Base-by-base conservation (phyloP, 1,140 invertebrate species). In the Nephila pilipes region DNA sequence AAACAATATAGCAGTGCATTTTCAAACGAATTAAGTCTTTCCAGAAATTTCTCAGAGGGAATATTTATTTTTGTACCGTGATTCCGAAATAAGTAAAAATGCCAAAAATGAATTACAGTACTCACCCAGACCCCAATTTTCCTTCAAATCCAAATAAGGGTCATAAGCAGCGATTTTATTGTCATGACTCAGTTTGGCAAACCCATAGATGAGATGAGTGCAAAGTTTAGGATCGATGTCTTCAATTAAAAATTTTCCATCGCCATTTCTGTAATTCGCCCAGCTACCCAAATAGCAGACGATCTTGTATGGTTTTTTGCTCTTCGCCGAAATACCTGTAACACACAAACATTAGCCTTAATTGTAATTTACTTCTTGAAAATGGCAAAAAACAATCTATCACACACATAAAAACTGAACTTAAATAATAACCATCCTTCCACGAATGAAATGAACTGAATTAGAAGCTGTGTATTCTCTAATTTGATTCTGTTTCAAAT, bases 131-230 rank as follows among this genome's bases (percentile, higher is more conserved):
- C 94, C 94, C 92, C 92, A 93, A 54, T 97, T 97, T 25, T 97
- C 97, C 16, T 97, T 94, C 16, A 95, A 95, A 94, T 98, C 98
- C 95, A 97, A 96, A 96, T 96, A 98, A 22, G 97, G 96, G 96
- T 98, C 97, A 1, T 97, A 95, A 81, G 96, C 96, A 87, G 96
- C 97, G 60, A 98, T 97, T n/a, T 96, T 96, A 2, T 96, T 96
- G 94, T 98, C 96, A 18, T 98, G 95, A 0, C 98, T 98, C 22
- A 94, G 32, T 75, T 95, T 95, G 20, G 97, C 98, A 95, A 99
- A 99, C 6, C 98, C 97, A 94, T 99, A 99, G 29, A 99, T 97
- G 16, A 98, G 95, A 95, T 99, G 98, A 0, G 98, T 98, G 95
- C 98, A 99, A 20, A 98, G 96, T 12, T 96, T 96, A 0, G 98